Conservation (phyloP, 2,113 vertebrate species). For the Pterocles burchelli region DNA sequence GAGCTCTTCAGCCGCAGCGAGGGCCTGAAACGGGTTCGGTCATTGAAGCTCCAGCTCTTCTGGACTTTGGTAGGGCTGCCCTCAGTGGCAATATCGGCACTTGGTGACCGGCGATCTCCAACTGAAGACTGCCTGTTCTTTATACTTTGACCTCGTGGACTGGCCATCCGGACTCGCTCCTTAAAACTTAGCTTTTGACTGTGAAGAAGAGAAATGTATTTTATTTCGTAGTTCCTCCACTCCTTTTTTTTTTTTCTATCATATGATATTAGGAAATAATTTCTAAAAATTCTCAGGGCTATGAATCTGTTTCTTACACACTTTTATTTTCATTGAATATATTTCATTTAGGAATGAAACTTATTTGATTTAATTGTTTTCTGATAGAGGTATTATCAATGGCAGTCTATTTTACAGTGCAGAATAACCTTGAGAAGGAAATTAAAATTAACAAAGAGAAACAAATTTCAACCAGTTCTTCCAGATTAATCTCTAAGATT, state of each 20-base stretch:
- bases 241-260: background rate
- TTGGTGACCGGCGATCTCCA: constrained; percentile 89
- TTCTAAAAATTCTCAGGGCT: background rate
- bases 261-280: background rate
- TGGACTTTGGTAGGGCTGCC: constrained; percentile 94
- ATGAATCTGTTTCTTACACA: background rate
- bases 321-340: background rate
- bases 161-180: constrained; percentile 94
- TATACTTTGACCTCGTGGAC: constrained; percentile 93
- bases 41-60: constrained; percentile 99
- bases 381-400: background rate
- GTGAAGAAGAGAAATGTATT: constrained; percentile 58
- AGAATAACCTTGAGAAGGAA: background rate
- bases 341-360: background rate
- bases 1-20: constrained; percentile 93
- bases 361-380: background rate
- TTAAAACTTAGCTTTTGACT: constrained; percentile 97
- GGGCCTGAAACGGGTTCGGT: constrained; percentile 93
- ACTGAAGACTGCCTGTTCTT: constrained; percentile 89
- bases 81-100: constrained; percentile 83
- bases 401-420: background rate
- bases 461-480: background rate
- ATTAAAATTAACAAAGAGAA: background rate
- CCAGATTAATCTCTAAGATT: background rate
- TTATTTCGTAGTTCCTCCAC: constrained; percentile 44